These are phyloP conservation scores for Engraulis encrasicolus DNA, from an alignment of 2,113 vertebrate species.

Conservation along the genomic window DNA sequence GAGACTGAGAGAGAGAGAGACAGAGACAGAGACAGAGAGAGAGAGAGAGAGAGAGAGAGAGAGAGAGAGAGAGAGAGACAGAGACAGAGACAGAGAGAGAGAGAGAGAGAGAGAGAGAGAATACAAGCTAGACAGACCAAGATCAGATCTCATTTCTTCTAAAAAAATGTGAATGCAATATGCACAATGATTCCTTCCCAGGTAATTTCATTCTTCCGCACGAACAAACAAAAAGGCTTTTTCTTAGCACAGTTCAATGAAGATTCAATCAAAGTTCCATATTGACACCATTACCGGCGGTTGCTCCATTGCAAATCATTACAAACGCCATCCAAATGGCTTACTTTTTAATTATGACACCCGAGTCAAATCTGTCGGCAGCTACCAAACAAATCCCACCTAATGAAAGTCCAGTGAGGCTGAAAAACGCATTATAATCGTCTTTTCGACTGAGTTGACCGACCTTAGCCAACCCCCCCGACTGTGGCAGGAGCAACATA, in stretches of 20 bases:
- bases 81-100: not conserved
- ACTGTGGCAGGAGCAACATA: no score
- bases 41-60: not conserved
- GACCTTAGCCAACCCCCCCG: not conserved
- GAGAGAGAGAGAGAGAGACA: not conserved
- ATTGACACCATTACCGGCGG: not conserved
- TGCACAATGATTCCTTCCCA: not conserved
- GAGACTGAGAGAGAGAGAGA: no score
- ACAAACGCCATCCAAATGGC: not conserved
- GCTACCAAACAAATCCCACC: not conserved
- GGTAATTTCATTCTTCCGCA: not conserved
- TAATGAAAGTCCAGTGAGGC: not conserved
- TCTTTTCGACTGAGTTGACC: not conserved
- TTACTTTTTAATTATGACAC: not conserved
- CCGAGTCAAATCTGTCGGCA: not conserved
- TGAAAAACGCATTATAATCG: not conserved
- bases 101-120: not conserved
- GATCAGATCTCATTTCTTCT: no score
- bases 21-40: not conserved
- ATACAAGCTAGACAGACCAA: no score
- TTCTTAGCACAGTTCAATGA: not conserved
- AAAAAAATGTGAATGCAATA: no score
- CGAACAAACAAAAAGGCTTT: not conserved
- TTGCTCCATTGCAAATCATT: not conserved
- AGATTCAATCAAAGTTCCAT: not conserved